phyloP scores from a whole-genome alignment of 2,113 vertebrate genomes.

The Scopus umbretta region DNA sequence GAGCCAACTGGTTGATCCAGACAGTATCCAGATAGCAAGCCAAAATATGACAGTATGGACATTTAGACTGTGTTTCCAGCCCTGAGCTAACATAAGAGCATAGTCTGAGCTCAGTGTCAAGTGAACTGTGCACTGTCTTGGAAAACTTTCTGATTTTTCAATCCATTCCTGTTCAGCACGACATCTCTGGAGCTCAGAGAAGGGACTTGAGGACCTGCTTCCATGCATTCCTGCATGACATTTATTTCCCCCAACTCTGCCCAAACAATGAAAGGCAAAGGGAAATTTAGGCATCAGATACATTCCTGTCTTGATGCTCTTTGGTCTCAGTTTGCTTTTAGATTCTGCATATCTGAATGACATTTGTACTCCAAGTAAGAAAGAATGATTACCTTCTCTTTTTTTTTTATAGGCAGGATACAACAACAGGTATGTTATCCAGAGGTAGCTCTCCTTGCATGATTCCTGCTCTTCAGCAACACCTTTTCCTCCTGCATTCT shows the following conservation, averaged over 20 bases:
- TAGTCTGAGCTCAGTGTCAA: background rate
- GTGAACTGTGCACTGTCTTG: background rate
- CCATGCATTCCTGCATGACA: background rate
- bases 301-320: background rate
- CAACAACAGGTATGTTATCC: background rate
- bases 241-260: background rate
- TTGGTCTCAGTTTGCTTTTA: background rate
- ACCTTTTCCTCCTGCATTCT: constrained; percentile 4
- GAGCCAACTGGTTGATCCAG: background rate
- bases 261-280: background rate
- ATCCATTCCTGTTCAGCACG: background rate
- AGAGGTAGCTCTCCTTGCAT: background rate
- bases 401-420: background rate
- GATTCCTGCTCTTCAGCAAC: background rate
- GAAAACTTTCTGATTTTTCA: background rate
- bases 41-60: background rate
- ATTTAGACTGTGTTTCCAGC: background rate
- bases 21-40: background rate
- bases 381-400: background rate
- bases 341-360: background rate
- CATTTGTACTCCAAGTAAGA: background rate
- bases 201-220: background rate
- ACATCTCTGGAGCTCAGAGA: background rate
- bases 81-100: background rate
- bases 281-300: background rate